Percentiles rank a stretch among this genome's conserved stretches.
Conservation (phyloP, 2,113 vertebrate genomes). For the Elanus axillaris region DNA sequence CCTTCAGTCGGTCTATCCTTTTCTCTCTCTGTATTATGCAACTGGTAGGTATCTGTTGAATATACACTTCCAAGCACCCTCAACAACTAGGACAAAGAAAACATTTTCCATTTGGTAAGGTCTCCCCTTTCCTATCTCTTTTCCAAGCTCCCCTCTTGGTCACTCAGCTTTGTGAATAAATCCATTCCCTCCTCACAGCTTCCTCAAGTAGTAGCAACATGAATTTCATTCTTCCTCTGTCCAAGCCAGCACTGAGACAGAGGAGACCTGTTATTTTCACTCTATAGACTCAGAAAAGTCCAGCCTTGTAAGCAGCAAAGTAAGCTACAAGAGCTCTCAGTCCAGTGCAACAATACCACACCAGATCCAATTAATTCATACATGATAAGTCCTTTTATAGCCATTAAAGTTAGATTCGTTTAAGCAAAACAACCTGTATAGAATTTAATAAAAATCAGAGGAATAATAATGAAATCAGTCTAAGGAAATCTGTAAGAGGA, state of each 20-base stretch:
- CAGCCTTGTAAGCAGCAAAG: not conserved
- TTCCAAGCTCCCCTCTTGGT: not conserved
- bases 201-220: not conserved
- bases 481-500: not conserved
- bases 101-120: not conserved
- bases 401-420: not conserved
- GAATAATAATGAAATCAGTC: not conserved
- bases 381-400: not conserved
- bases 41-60: not conserved
- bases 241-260: not conserved
- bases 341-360: not conserved
- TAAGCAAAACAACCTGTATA: not conserved
- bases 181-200: not conserved
- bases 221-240: not conserved
- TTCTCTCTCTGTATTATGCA: not conserved
- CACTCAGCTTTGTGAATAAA: not conserved
- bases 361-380: not conserved
- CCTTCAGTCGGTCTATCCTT: not conserved
- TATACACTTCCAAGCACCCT: not conserved
- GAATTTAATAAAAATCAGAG: not conserved
- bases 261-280: not conserved
- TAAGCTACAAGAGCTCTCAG: not conserved
- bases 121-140: not conserved
- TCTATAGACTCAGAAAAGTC: not conserved
- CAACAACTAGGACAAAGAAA: not conserved